phyloP scores from a whole-genome alignment of 2,888 invertebrate genomes.

The Leucania comma region DNA sequence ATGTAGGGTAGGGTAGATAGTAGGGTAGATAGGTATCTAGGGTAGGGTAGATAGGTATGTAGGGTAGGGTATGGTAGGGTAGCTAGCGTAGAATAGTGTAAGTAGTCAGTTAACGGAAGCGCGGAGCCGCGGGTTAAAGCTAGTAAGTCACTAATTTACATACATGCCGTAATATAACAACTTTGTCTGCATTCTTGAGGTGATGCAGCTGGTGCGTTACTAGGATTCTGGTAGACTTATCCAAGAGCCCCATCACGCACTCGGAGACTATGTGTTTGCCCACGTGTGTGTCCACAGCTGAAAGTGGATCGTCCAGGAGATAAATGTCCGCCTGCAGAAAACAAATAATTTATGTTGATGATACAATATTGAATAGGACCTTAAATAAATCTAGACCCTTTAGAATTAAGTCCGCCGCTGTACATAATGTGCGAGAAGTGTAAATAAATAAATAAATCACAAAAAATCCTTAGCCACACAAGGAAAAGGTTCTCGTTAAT shows the following conservation, averaged over 20 bases:
- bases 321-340: constrained; percentile 92
- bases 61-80: too few relatives aligned
- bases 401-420: too few relatives aligned
- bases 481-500: background rate
- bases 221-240: constrained; percentile 93
- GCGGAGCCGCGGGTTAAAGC: too few relatives aligned
- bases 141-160: constrained; percentile 65
- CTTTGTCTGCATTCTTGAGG: constrained; percentile 91
- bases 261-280: constrained; percentile 93
- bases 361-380: too few relatives aligned
- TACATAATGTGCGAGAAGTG: too few relatives aligned
- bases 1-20: too few relatives aligned
- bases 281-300: constrained; percentile 94
- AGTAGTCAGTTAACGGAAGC: too few relatives aligned
- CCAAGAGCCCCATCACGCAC: constrained; percentile 91
- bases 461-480: background rate
- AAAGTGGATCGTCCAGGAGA: constrained; percentile 94
- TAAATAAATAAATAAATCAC: too few relatives aligned
- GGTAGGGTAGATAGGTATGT: too few relatives aligned
- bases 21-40: too few relatives aligned
- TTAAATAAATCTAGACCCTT: background rate
- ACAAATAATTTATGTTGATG: background rate
- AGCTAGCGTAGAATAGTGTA: too few relatives aligned
- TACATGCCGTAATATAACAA: constrained; percentile 92
- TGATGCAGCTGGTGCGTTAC: constrained; percentile 97